Evolutionary conservation across 2,888 invertebrate genomes (phyloP), one percentile per base, ranked within the genome.

Genomic region (Allolobophora icterica): DNA sequence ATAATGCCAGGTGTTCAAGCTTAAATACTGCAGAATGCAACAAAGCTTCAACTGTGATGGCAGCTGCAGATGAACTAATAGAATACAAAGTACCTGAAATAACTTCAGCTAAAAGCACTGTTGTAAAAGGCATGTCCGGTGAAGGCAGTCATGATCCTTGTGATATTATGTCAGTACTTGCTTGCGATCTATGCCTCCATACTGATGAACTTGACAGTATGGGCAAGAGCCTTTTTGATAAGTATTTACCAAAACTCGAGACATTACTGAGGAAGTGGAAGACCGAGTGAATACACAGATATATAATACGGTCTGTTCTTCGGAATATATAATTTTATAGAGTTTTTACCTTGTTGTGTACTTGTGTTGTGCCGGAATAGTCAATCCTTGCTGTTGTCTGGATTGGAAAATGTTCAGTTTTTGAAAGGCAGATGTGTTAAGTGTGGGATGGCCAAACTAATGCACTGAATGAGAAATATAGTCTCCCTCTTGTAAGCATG

Each of bases 111-210:
- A 11, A 71, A 71, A 71, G 71, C 71, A n/a, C 71, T 71, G 30
- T 1, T 11, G 11, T 71, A 11, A 13, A 30, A 71, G 71, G 71
- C 71, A 30, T 71, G 8, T 71, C n/a, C 1, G 17, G n/a, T 71
- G 71, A 71, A 71, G 71, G 71, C 71, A n/a, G 0, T n/a, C n/a
- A 71, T 13, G 71, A 71, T 71, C n/a, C 71, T 71, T 71, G 71
- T 71, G 71, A 71, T 71, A 71, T 71, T n/a, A n/a, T 71, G 71
- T 71, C 71, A 11, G 71, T 71, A n/a, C 71, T 71, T 71, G n/a
- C 71, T n/a, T n/a, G 30, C n/a, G 71, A 71, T 71, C n/a, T 71
- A n/a, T n/a, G 8, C 13, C 30, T 71, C 30, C 71, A 71, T 71
- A n/a, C 30, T 71, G 71, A 71, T 71, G 71, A 71, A 30, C 71